A percentile compares a stretch with the other conserved stretches of the same genome.
Evolutionary conservation across 2,888 invertebrate genomes (phyloP).

Genomic region (Volucella inanis): DNA sequence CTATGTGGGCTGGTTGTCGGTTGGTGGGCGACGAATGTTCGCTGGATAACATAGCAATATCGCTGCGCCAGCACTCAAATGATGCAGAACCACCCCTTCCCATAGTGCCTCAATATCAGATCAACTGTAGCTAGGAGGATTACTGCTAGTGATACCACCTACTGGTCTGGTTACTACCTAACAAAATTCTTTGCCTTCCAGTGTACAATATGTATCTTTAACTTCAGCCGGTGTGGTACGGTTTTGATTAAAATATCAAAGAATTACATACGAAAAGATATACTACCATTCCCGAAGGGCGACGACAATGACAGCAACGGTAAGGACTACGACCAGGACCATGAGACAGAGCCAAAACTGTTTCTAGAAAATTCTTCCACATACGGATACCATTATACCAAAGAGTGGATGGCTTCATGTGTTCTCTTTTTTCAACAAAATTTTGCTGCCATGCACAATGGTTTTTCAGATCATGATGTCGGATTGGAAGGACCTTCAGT

Average conservation of each 20-base stretch:
- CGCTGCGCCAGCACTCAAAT: slow-evolving; percentile 69
- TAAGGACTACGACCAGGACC: not conserved
- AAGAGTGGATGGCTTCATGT: not conserved
- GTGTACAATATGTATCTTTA: slow-evolving; percentile 26
- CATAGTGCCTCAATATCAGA: not conserved
- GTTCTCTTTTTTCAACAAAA: slow-evolving; percentile 20
- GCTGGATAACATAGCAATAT: slow-evolving; percentile 60
- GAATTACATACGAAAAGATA: slow-evolving; percentile 52
- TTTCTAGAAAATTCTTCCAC: slow-evolving; percentile 8
- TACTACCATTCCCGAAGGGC: slow-evolving; percentile 31
- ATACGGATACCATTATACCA: no score
- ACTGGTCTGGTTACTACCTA: not conserved
- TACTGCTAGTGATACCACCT: not conserved
- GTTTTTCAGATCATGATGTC: slow-evolving; percentile 43
- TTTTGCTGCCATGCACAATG: slow-evolving; percentile 43
- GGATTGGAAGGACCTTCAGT: not conserved
- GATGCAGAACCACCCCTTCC: slow-evolving; percentile 61
- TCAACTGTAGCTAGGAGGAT: slow-evolving; percentile 28
- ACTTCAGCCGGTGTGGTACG: slow-evolving; percentile 16
- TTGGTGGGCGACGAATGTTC: slow-evolving; percentile 14
- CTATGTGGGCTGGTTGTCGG: slow-evolving; percentile 10
- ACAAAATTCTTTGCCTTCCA: slow-evolving; percentile 20
- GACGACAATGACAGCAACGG: slow-evolving; percentile 2
- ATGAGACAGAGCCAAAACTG: not conserved
- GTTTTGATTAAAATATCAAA: slow-evolving; percentile 70